phyloP scores from a whole-genome alignment of 2,113 vertebrate species.

The Anser cygnoides region DNA sequence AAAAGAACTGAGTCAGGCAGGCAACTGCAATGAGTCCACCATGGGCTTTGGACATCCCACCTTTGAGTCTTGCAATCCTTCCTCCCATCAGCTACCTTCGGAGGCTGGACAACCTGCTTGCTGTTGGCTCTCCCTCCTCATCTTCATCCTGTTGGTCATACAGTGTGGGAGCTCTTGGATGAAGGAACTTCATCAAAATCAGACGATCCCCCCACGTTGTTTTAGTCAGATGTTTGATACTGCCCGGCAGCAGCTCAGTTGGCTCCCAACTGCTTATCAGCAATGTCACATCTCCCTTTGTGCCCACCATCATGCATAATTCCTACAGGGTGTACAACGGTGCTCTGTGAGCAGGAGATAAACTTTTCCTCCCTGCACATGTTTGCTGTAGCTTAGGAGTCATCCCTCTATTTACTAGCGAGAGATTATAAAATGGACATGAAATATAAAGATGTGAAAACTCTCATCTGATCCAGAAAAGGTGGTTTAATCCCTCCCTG shows the following conservation, averaged over 20 bases:
- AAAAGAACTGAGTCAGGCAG: background rate
- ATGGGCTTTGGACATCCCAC: background rate
- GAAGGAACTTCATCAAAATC: background rate
- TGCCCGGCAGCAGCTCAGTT: background rate
- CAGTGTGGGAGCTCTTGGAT: background rate
- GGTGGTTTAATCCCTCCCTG: background rate
- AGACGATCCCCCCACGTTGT: background rate
- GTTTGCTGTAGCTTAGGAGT: background rate
- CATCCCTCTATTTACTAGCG: background rate
- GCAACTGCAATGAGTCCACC: background rate
- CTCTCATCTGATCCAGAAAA: background rate
- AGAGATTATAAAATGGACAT: background rate
- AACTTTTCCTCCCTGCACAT: background rate
- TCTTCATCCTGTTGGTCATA: background rate
- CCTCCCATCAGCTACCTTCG: background rate
- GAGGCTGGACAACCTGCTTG: background rate
- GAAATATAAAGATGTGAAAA: constrained; percentile 25
- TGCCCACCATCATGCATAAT: background rate
- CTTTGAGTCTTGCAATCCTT: background rate
- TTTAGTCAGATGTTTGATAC: background rate
- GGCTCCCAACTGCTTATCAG: background rate
- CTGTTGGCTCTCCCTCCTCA: background rate
- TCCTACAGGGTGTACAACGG: background rate
- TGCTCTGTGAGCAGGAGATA: background rate
- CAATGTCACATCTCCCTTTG: background rate